phyloP scores from a whole-genome alignment of 2,797 vertebrate genomes.

The Muraenolepis orangiensis region DNA sequence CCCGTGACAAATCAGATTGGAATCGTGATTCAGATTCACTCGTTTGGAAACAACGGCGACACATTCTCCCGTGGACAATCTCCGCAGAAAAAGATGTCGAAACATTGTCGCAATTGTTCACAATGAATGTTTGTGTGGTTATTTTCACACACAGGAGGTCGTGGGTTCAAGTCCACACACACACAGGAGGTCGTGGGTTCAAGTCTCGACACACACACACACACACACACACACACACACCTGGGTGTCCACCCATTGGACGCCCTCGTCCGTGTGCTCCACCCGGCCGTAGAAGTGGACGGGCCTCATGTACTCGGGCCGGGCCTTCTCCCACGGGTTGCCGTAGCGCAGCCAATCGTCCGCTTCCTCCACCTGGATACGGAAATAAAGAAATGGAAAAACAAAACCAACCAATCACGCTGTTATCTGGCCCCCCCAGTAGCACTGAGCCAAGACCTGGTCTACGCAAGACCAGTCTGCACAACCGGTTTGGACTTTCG shows the following conservation, averaged over 20 bases:
- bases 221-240: conserved; percentile 46
- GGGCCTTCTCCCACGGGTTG: conserved; percentile 93
- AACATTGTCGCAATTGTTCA: neutral
- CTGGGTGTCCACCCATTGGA: conserved; percentile 90
- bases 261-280: conserved; percentile 78
- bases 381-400: neutral
- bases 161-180: too few relatives aligned
- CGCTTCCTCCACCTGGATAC: conserved; percentile 83
- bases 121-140: neutral
- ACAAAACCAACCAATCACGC: neutral
- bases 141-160: neutral
- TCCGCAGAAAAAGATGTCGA: too few relatives aligned
- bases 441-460: neutral
- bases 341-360: conserved; percentile 93
- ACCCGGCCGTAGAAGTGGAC: conserved; percentile 88
- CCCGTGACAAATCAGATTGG: neutral
- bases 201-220: too few relatives aligned
- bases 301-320: conserved; percentile 85
- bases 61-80: neutral
- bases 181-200: too few relatives aligned
- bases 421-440: neutral
- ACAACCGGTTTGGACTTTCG: neutral
- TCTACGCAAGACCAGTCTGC: neutral
- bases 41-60: neutral
- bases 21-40: neutral